These are phyloP conservation scores for Hyphantria cunea DNA, from an alignment of 1,140 invertebrate species.

Conservation along the genomic window DNA sequence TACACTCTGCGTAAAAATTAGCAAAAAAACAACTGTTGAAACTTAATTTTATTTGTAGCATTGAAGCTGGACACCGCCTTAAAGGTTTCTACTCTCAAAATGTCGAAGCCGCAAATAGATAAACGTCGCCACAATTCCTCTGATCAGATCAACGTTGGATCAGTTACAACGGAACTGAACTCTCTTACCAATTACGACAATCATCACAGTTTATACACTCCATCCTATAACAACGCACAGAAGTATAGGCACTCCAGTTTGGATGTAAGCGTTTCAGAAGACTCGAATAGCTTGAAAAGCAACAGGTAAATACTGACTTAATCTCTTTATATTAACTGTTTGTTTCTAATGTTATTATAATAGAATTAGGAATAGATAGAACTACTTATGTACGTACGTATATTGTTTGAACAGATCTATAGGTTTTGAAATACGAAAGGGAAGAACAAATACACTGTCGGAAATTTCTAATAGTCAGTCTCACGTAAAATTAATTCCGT, in stretches of 20 bases:
- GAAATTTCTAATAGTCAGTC: too few species aligned
- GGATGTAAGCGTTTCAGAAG: constrained; percentile 77
- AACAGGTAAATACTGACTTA: constrained; percentile 57
- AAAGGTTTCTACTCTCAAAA: constrained; percentile 54
- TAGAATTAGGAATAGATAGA: too few species aligned
- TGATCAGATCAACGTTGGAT: constrained; percentile 74
- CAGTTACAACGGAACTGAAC: constrained; percentile 39
- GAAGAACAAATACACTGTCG: too few species aligned
- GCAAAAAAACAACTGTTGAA: too few species aligned
- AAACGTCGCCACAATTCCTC: constrained; percentile 82
- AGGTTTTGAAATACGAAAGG: too few species aligned
- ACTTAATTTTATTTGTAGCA: constrained; percentile 50
- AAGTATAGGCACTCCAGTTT: constrained; percentile 65
- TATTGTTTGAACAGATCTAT: too few species aligned
- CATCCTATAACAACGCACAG: constrained; percentile 57
- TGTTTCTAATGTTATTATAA: too few species aligned
- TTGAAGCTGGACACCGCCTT: constrained; percentile 54
- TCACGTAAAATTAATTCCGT: too few species aligned
- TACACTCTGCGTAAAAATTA: too few species aligned
- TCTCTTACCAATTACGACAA: constrained; percentile 54
- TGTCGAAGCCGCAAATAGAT: constrained; percentile 54
- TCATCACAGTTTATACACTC: constrained; percentile 66
- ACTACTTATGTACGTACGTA: too few species aligned
- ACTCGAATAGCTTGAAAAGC: constrained; percentile 78
- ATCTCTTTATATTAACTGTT: too few species aligned